phyloP scores from a whole-genome alignment of 2,797 vertebrate genomes.

The Malacoraja senta region DNA sequence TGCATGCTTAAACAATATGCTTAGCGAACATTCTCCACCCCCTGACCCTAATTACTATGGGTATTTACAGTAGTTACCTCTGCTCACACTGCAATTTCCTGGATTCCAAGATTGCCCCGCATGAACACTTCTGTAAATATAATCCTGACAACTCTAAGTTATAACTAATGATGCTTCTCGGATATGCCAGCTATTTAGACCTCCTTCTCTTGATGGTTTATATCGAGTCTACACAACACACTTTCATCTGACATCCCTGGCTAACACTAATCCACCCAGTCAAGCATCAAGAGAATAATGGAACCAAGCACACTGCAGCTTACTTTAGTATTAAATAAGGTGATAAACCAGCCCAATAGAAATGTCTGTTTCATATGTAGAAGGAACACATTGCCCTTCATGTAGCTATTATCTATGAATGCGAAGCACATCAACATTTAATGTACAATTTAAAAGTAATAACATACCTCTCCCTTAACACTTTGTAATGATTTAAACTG shows the following conservation, averaged over 20 bases:
- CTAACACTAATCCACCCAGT: neutral
- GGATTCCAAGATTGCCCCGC: neutral
- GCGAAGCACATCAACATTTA: neutral
- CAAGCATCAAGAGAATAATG: neutral
- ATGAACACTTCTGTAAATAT: neutral
- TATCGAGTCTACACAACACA: neutral
- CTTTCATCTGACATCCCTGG: neutral
- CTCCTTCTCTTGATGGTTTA: neutral
- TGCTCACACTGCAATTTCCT: neutral
- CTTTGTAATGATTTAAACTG: neutral
- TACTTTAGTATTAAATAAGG: neutral
- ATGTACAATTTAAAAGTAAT: neutral
- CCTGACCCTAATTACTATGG: neutral
- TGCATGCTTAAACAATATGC: too few relatives aligned
- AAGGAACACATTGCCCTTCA: neutral
- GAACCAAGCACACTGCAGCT: neutral
- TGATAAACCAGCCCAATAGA: neutral
- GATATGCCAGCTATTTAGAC: neutral
- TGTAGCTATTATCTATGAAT: conserved; percentile 16
- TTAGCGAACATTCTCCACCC: neutral
- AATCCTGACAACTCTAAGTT: neutral
- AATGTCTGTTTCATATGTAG: neutral
- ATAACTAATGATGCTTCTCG: neutral
- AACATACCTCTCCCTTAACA: neutral
- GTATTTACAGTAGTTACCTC: neutral